These are phyloP conservation scores for Aphrocallistes beatrix DNA, from an alignment of 37 sponge, comb jelly and placozoan genomes.

Conservation along the genomic window DNA sequence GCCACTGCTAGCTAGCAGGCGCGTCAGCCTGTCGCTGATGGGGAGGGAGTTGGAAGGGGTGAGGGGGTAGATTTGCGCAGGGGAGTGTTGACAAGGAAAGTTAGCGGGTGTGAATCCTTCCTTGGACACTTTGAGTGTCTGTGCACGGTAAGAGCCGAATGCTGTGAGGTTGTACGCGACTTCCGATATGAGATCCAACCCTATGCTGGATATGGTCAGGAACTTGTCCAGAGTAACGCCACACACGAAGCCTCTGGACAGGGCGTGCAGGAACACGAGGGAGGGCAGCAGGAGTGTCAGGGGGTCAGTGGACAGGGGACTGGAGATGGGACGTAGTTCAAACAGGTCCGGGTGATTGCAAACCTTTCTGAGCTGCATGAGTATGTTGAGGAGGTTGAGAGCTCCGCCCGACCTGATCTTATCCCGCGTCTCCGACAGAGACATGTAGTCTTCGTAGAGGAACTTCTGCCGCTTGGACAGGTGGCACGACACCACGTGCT, in stretches of 20 bases:
- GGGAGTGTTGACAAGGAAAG: neutral
- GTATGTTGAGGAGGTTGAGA: conserved; percentile 85
- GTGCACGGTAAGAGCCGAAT: neutral
- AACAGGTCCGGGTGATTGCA: conserved; percentile 99
- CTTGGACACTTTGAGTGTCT: neutral
- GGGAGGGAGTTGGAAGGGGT: neutral
- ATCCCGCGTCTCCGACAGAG: conserved; percentile 11
- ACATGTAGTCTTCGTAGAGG: conserved; percentile 97
- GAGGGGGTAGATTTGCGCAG: neutral
- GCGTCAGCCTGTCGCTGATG: neutral
- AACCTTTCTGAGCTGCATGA: conserved; percentile 98
- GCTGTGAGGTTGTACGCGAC: neutral
- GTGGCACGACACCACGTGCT: conserved; percentile 72
- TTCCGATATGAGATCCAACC: neutral
- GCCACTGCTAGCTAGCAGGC: neutral
- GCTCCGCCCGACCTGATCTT: neutral
- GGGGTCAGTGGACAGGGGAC: conserved; percentile 34
- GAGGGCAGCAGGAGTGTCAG: conserved; percentile 21
- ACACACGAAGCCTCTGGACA: neutral
- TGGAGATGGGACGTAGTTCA: conserved; percentile 73
- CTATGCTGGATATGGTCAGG: neutral
- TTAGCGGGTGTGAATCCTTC: neutral
- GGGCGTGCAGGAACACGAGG: conserved; percentile 1
- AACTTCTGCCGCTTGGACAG: conserved; percentile 91
- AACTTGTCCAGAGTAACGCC: neutral